Evolutionary conservation across 2,113 vertebrate species (phyloP).

Genomic region (Myocastor coypus): DNA sequence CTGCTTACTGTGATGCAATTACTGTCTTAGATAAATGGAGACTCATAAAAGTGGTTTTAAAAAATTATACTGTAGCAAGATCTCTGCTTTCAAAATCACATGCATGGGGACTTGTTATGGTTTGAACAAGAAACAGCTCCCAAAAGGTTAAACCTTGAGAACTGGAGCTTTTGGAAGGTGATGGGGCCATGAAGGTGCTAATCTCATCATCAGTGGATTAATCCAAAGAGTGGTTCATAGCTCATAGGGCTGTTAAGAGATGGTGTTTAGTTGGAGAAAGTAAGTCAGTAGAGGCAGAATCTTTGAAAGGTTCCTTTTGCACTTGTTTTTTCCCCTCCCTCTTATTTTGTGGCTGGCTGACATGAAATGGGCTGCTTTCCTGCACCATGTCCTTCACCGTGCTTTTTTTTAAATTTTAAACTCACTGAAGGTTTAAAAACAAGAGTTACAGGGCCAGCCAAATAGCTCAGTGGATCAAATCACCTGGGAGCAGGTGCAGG

Average conservation of each 20-base stretch:
- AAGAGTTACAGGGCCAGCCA: not conserved
- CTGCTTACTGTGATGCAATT: not conserved
- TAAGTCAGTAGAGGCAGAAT: not conserved
- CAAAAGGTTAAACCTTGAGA: not conserved
- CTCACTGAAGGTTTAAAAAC: not conserved
- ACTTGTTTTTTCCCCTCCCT: not conserved
- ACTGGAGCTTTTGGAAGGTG: not conserved
- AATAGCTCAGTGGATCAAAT: too few species aligned
- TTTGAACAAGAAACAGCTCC: not conserved
- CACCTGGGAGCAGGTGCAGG: too few species aligned
- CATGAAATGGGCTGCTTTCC: not conserved
- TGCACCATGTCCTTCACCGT: not conserved
- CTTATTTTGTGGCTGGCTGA: not conserved
- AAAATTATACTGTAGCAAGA: not conserved
- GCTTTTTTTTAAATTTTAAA: not conserved
- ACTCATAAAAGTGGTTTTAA: not conserved
- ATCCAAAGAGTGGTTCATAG: not conserved
- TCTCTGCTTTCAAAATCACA: slow-evolving; percentile 18
- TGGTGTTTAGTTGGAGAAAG: not conserved
- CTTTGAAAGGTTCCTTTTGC: not conserved
- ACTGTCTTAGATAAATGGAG: not conserved
- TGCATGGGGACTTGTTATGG: not conserved
- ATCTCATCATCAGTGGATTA: not conserved
- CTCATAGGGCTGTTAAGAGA: not conserved
- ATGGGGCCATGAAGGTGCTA: not conserved